Base-by-base conservation (phyloP, 1,140 invertebrate genomes). In the Drosophila sulfurigaster region DNA sequence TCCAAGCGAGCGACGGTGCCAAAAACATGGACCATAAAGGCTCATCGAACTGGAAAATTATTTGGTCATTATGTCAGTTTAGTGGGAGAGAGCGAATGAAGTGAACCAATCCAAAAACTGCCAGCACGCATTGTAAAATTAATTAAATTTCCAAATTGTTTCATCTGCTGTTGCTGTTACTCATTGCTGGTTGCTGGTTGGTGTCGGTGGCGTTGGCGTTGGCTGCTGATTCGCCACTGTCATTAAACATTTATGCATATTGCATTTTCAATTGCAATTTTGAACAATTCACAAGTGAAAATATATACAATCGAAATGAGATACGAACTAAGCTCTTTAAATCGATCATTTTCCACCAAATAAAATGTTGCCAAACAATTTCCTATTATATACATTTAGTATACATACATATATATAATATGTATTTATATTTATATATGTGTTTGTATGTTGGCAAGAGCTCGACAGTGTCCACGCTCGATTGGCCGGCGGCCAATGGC, bases 61-160 rank as follows among this genome's bases (percentile, higher is more conserved):
- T 89, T 89, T 88, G 83, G 83, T 83, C 83, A 88, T 88, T 89
- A 88, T 89, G 85, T 88, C 83, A 89, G 88, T 83, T 88, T 81
- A 82, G 85, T 54, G 75, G 77, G 11, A 41, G 20, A 16, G 66
- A 41, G 20, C 30, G 66, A 54, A 59, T 60, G 32, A 63, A 46
- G 68, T 57, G 62, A 71, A 57, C 68, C 62, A 66, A 49, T 45
- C 56, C 45, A 52, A 78, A 72, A 78, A 63, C 38, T 51, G 56
- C 54, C 66, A 57, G 60, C 38, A 54, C 54, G 75, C 66, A 76
- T 88, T 87, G 65, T 82, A 78, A 83, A 87, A 80, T 88, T 82
- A 87, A 87, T 87, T 87, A 87, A 77, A 87, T 80, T 79, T 74
- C 46, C 76, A 67, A 62, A 49, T 73, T 69, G 45, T 63, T 75